Base-by-base conservation (phyloP, 1,140 invertebrate genomes). In the Leptopilina clavipes region DNA sequence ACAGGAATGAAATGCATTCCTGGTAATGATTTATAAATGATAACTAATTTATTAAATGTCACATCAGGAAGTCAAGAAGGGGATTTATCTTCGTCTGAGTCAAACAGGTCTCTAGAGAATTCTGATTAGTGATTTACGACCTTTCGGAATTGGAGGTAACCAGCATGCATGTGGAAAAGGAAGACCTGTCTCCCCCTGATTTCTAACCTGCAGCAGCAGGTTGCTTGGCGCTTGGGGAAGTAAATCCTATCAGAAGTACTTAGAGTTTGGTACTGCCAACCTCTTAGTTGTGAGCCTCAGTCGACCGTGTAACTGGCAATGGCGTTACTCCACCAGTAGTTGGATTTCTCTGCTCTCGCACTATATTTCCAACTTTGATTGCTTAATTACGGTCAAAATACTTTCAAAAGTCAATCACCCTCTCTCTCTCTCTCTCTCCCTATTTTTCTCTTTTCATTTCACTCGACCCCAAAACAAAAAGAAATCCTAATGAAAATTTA, bases 161-260 rank as follows among this genome's bases (percentile, higher is more conserved):
- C 82, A 84, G 84, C 82, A 75, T 74, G 56, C 76, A 59, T 65
- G 76, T 76, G 74, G 79, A 82, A 82, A 82, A 81, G 76, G 76
- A 82, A 83, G 83, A 86, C 73, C 45, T 80, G 81, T 76, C 82
- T 52, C 74, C 59, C 54, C 71, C 72, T 80, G 76, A 79, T 79
- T 77, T 76, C 78, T 76, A 82, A 79, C 81, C 78, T 65, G 73
- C 71, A 70, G 22, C 31, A 22, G 17, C 19, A 40, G 37, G 37
- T 40, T 45, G 31, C 37, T 71, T 52, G 25, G 52, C 74, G 65
- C 79, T 71, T 75, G 71, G 17, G 71, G 78, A 78, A 81, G 79
- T 85, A 88, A 87, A 89, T 89, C 87, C 87, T 89, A 87, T 88
- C 87, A 87, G 76, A 84, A 87, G 86, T 87, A 89, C 87, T 89